Evolutionary conservation across 2,888 invertebrate species (phyloP).

Genomic region (Dolomedes plantarius): DNA sequence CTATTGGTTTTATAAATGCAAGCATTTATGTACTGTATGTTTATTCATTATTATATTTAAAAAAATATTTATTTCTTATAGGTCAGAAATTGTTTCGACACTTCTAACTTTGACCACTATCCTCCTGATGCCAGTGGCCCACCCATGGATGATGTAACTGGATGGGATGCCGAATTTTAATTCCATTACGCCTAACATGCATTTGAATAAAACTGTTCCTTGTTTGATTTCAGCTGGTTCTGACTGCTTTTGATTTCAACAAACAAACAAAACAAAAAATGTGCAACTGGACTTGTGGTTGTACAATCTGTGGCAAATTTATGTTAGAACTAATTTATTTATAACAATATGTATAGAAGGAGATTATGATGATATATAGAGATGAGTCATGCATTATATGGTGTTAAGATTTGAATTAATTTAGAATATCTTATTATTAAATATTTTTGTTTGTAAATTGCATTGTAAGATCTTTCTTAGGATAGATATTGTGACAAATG

Average conservation of each 20-base stretch:
- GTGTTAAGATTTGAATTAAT: too few species aligned
- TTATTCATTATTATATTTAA: too few species aligned
- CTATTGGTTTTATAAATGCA: too few species aligned
- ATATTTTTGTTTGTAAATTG: too few species aligned
- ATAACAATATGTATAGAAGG: background rate
- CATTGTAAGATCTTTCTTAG: too few species aligned
- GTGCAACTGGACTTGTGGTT: background rate
- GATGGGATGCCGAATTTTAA: slow-evolving; percentile 63
- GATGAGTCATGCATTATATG: too few species aligned
- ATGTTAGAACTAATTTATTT: background rate
- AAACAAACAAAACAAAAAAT: too few species aligned
- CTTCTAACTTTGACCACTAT: slow-evolving; percentile 97
- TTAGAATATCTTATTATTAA: too few species aligned
- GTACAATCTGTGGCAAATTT: background rate
- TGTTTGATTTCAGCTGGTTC: slow-evolving; percentile 42
- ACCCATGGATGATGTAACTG: slow-evolving; percentile 50
- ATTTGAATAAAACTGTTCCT: slow-evolving; percentile 32
- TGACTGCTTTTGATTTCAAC: background rate
- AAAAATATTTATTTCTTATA: too few species aligned
- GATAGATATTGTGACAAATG: too few species aligned
- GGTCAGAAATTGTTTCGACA: slow-evolving; percentile 80
- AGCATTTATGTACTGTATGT: too few species aligned
- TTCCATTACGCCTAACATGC: slow-evolving; percentile 1
- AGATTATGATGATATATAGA: too few species aligned
- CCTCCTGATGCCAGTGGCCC: slow-evolving; percentile 84